Base-by-base conservation (phyloP, 2,113 vertebrate species). In the Corythoichthys intestinalis region DNA sequence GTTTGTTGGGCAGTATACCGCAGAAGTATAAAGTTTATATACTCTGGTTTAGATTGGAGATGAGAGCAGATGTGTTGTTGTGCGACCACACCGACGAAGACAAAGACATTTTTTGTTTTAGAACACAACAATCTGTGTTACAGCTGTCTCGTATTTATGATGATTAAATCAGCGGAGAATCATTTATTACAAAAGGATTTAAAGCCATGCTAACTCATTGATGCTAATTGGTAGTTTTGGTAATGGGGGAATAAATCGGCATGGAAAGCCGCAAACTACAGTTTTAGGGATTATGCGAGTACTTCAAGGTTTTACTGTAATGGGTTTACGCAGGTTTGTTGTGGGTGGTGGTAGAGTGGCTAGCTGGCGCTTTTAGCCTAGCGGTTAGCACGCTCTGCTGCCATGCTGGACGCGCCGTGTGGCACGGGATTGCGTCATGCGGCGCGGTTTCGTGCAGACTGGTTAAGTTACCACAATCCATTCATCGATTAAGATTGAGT, bases 111-210 rank as follows among this genome's bases (percentile, higher is more conserved):
- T 78, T 82, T 62, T 64, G 34, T 60, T 65, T 67, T 28, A 75
- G 73, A 73, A 73, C 60, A 70, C 76, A 79, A 69, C 75, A 65
- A 66, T 50, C 67, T 41, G 0, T 35, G 11, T 20, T 41, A 28
- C 2, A 46, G 39, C n/a, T 44, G 9, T 4, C 17, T 44, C 39
- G 70, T 74, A 69, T 85, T 77, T 82, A 71, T 74, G 69, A 64
- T 70, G 74, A 47, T 79, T 48, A 67, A 66, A 70, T 57, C n/a
- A 60, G 60, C 67, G 67, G 77, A 74, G 78, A 77, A 69, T 57
- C 66, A 39, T 70, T 80, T 74, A 57, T 71, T 72, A 14, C 70
- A 13, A 38, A 17, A 75, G 58, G 2, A 35, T 73, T 81, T 71
- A 14, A 37, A 58, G 34, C 35, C 2, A 14, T 37, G 35, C 11